Evolutionary conservation across 1,140 invertebrate genomes (phyloP).

Genomic region (Trichonephila clavata): DNA sequence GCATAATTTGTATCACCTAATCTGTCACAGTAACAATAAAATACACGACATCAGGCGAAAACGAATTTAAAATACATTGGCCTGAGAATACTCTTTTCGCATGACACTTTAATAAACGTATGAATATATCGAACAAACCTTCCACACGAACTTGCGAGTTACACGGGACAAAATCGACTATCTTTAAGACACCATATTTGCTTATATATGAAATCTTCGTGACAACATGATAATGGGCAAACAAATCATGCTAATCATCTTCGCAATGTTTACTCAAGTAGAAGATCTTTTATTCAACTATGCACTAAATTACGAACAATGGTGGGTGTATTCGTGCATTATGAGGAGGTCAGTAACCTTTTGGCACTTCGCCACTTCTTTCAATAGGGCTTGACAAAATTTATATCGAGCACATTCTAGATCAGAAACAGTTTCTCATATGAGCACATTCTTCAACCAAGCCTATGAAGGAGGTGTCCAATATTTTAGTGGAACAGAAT

Average conservation of each 20-base stretch:
- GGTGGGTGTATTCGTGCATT: background rate
- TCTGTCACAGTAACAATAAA: background rate
- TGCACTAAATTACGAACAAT: background rate
- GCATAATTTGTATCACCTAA: conserved; percentile 19
- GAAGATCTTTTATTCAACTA: background rate
- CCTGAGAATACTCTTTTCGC: background rate
- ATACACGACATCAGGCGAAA: background rate
- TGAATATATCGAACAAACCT: background rate
- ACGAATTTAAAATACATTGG: background rate
- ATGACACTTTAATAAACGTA: background rate
- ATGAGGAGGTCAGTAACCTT: background rate
- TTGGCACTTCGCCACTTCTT: background rate
- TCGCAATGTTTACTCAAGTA: background rate
- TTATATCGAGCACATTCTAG: background rate
- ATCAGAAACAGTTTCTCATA: background rate
- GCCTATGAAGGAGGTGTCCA: background rate
- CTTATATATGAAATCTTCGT: background rate
- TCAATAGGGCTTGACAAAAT: background rate
- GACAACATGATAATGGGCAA: background rate
- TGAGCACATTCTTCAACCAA: background rate
- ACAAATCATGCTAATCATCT: background rate
- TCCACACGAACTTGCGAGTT: too few relatives aligned
- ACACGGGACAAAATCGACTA: too few relatives aligned
- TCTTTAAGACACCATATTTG: background rate
- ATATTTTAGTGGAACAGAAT: background rate